Evolutionary conservation across 2,888 invertebrate species (phyloP).

Genomic region (Brachycybe producta): DNA sequence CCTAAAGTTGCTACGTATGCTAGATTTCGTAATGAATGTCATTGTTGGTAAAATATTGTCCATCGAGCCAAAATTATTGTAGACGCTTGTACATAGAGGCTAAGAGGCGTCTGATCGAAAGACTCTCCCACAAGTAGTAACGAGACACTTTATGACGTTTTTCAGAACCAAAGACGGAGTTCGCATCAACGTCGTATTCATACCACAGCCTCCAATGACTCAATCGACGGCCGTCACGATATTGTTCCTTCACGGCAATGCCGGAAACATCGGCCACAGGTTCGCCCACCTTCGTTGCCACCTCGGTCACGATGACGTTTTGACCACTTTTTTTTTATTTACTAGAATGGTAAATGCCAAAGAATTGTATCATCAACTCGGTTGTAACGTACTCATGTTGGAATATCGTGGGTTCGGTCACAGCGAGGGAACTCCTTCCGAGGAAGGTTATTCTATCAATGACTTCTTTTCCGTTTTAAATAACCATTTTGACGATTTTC

Average conservation of each 20-base stretch:
- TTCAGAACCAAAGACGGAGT: constrained; percentile 42
- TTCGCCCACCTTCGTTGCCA: constrained; percentile 31
- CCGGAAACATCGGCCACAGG: constrained; percentile 92
- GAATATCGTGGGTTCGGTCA: constrained; percentile 91
- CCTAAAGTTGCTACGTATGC: no score
- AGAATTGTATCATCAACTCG: constrained; percentile 64
- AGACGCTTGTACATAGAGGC: no score
- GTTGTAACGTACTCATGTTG: constrained; percentile 78
- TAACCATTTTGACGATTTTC: no score
- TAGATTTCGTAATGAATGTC: no score
- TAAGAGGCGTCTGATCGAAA: no score
- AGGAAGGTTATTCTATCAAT: constrained; percentile 43
- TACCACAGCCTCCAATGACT: constrained; percentile 30
- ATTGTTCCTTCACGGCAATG: constrained; percentile 89
- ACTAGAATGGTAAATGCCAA: constrained; percentile 69
- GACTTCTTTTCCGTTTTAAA: background rate
- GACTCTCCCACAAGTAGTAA: no score
- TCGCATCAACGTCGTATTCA: constrained; percentile 33
- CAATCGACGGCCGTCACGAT: constrained; percentile 53
- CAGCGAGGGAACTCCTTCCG: constrained; percentile 73
- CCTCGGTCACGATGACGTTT: background rate
- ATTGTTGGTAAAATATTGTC: no score
- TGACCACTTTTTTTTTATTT: background rate
- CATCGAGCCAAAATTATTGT: no score
- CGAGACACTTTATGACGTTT: no score